Evolutionary conservation across 2,888 invertebrate genomes (phyloP).

Genomic region (Synergus itoensis): DNA sequence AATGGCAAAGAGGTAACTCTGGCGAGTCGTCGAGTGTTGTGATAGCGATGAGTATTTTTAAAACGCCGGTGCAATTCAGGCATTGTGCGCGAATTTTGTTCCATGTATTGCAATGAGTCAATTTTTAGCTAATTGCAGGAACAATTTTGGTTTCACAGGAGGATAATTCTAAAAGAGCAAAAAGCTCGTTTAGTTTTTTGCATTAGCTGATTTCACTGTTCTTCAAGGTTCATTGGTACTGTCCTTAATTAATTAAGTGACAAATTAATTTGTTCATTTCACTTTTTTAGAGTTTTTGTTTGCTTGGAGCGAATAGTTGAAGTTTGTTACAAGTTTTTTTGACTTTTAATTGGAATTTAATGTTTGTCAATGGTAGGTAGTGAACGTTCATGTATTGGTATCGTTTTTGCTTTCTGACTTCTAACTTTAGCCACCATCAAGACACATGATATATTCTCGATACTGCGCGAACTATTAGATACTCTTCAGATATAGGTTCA

Average conservation of each 20-base stretch:
- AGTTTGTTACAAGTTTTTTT: neutral
- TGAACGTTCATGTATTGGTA: no score
- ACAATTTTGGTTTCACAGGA: neutral
- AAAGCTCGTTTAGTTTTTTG: neutral
- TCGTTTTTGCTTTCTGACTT: neutral
- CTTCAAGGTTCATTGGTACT: no score
- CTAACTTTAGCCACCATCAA: no score
- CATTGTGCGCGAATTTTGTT: slow-evolving; percentile 32
- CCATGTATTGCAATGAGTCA: neutral
- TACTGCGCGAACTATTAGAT: no score
- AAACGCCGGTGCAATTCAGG: slow-evolving; percentile 46
- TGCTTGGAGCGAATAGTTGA: neutral
- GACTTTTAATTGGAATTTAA: no score
- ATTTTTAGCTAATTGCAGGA: neutral
- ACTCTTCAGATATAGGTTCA: no score
- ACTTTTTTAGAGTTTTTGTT: neutral
- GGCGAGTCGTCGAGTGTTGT: slow-evolving; percentile 47
- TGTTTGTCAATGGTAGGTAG: no score
- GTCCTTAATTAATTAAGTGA: no score
- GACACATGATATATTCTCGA: no score
- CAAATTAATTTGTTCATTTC: neutral
- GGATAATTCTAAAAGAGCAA: slow-evolving; percentile 5
- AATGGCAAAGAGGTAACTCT: slow-evolving; percentile 33
- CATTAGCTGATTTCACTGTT: no score
- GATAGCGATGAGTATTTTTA: slow-evolving; percentile 58